Percentiles rank a stretch among this genome's conserved stretches.
These are phyloP conservation scores for Diorhabda carinulata DNA, from an alignment of 1,140 invertebrate species.

Conservation along the genomic window DNA sequence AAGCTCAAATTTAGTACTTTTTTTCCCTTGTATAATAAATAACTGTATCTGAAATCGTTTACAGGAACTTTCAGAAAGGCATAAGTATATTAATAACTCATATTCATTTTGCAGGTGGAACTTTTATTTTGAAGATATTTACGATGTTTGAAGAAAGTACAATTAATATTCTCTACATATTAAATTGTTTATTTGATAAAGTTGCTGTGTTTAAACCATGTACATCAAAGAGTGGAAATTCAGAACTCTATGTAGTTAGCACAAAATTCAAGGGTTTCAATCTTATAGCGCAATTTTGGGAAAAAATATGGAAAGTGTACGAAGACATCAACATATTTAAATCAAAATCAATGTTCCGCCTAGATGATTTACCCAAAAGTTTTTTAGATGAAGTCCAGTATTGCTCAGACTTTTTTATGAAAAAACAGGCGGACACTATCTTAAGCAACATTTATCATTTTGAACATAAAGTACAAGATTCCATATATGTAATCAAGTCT, in stretches of 20 bases:
- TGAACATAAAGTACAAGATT: conserved; percentile 48
- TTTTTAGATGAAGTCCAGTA: conserved; percentile 68
- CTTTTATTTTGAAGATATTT: conserved; percentile 88
- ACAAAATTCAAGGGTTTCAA: conserved; percentile 57
- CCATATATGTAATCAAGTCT: conserved; percentile 30
- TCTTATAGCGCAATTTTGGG: conserved; percentile 48
- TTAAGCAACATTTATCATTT: conserved; percentile 60
- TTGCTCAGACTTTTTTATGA: conserved; percentile 62
- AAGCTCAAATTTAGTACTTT: too few species aligned
- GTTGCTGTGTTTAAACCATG: conserved; percentile 81
- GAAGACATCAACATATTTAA: conserved; percentile 36
- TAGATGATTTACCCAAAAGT: conserved; percentile 57
- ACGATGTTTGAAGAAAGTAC: conserved; percentile 83
- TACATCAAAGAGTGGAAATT: conserved; percentile 91
- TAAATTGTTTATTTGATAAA: conserved; percentile 69
- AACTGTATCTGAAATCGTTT: not conserved
- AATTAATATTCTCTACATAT: conserved; percentile 74
- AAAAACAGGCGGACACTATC: conserved; percentile 62
- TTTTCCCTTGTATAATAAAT: too few species aligned
- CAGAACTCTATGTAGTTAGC: conserved; percentile 86
- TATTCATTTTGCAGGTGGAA: conserved; percentile 60
- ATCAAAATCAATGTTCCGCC: conserved; percentile 55
- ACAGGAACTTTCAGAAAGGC: conserved; percentile 2
- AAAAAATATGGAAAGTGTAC: conserved; percentile 52
- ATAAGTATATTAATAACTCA: not conserved